A percentile compares a stretch with the other conserved stretches of the same genome.
Evolutionary conservation across 2,113 vertebrate genomes (phyloP).

Genomic region (Psophia crepitans): DNA sequence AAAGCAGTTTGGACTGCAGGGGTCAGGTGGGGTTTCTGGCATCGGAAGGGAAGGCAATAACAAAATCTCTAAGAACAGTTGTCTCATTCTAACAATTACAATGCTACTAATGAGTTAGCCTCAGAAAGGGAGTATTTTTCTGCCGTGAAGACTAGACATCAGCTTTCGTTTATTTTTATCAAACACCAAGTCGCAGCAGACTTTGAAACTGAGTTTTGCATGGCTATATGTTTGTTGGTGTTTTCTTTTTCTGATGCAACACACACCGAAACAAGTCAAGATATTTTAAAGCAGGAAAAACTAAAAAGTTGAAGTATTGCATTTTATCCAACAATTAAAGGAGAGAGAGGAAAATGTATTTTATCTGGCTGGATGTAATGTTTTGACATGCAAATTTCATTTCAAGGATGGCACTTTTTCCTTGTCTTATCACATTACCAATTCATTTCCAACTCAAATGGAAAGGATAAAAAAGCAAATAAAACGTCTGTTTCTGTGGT

Average conservation of each 20-base stretch:
- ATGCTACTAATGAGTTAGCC: not conserved
- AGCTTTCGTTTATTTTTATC: not conserved
- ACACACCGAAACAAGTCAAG: not conserved
- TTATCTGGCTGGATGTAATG: conserved; percentile 13
- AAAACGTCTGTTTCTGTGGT: not conserved
- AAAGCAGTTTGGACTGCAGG: not conserved
- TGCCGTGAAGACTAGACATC: not conserved
- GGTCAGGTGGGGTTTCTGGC: conserved; percentile 43
- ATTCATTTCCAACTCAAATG: conserved; percentile 27
- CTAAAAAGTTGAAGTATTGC: not conserved
- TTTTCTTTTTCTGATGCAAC: not conserved
- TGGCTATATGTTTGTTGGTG: not conserved
- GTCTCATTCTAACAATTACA: conserved; percentile 1
- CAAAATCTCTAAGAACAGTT: conserved; percentile 16
- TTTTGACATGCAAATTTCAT: conserved; percentile 56
- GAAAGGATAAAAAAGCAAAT: not conserved
- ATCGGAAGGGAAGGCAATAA: not conserved
- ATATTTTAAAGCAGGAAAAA: not conserved
- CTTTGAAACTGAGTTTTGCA: not conserved
- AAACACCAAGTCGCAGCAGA: not conserved
- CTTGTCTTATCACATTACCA: not conserved
- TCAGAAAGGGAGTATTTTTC: not conserved
- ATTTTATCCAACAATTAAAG: not conserved
- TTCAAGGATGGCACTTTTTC: not conserved
- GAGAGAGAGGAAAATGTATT: not conserved